Percentiles rank a stretch among this genome's conserved stretches.
Evolutionary conservation across 2,888 invertebrate species (phyloP).

Genomic region (Petrophora chlorosata): DNA sequence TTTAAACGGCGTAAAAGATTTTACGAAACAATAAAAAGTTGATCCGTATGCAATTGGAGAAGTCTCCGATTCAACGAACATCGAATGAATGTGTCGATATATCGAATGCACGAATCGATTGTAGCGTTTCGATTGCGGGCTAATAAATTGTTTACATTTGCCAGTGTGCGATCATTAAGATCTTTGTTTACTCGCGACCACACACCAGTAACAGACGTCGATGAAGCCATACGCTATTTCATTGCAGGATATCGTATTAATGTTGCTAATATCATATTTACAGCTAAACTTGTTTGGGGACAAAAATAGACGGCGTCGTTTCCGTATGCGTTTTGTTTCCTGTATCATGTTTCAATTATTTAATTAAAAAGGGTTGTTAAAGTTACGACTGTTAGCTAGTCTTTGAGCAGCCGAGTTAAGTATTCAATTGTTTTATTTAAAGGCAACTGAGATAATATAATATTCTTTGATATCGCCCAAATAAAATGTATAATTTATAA

Average conservation of each 20-base stretch:
- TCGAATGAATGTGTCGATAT: slow-evolving; percentile 51
- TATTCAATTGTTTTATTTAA: too few species aligned
- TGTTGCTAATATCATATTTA: slow-evolving; percentile 69
- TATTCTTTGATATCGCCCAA: too few species aligned
- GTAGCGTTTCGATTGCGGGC: slow-evolving; percentile 53
- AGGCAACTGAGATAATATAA: too few species aligned
- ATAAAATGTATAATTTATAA: too few species aligned
- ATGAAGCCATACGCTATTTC: slow-evolving; percentile 72
- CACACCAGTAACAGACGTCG: slow-evolving; percentile 72
- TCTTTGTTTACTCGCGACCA: slow-evolving; percentile 78
- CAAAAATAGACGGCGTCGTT: slow-evolving; percentile 45
- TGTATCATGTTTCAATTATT: slow-evolving; percentile 30
- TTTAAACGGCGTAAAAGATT: slow-evolving; percentile 19
- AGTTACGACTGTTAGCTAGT: too few species aligned
- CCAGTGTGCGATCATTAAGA: slow-evolving; percentile 72
- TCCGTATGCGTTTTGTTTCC: slow-evolving; percentile 32
- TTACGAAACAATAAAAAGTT: slow-evolving; percentile 25
- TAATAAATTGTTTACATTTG: slow-evolving; percentile 76
- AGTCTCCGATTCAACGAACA: slow-evolving; percentile 55
- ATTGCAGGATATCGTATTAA: slow-evolving; percentile 79
- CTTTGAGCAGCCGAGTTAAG: too few species aligned
- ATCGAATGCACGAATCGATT: slow-evolving; percentile 69
- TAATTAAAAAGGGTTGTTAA: not conserved
- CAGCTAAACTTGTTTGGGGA: slow-evolving; percentile 46
- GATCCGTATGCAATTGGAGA: slow-evolving; percentile 57